These are phyloP conservation scores for Haemorhous mexicanus DNA, from an alignment of 2,113 vertebrate species.

Conservation along the genomic window DNA sequence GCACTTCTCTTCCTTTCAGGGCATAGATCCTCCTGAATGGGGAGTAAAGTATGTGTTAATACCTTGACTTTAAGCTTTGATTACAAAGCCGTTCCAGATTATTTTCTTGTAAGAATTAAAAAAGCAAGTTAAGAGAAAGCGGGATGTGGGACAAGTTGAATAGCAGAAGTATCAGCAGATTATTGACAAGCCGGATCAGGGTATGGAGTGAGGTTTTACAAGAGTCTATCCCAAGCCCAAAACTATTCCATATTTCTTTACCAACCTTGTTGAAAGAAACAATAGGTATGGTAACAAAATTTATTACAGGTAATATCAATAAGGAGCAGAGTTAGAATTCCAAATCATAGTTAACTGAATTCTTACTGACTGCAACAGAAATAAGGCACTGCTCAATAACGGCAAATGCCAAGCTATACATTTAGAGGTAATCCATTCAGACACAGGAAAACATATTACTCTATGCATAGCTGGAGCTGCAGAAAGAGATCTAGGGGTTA, in stretches of 20 bases:
- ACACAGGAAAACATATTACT: background rate
- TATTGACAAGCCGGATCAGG: background rate
- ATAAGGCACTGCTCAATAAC: background rate
- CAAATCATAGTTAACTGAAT: background rate
- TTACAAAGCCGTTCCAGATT: background rate
- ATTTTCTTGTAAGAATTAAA: background rate
- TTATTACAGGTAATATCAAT: background rate
- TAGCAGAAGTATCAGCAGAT: background rate
- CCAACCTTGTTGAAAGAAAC: background rate
- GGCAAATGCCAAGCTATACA: background rate
- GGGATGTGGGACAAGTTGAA: background rate
- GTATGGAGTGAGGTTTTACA: background rate
- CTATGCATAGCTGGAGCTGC: background rate
- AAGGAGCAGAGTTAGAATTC: background rate
- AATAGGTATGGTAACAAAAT: background rate
- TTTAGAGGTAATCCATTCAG: background rate
- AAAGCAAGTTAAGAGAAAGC: background rate
- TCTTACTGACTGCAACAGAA: background rate
- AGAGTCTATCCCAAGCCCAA: background rate
- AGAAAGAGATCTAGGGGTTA: background rate
- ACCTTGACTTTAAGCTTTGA: background rate
- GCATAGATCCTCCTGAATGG: background rate
- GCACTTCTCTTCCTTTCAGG: background rate
- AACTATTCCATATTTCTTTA: background rate
- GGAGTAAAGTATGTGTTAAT: background rate